Conservation (phyloP, 2,888 invertebrate species). For the Dichetophora obliterata region DNA sequence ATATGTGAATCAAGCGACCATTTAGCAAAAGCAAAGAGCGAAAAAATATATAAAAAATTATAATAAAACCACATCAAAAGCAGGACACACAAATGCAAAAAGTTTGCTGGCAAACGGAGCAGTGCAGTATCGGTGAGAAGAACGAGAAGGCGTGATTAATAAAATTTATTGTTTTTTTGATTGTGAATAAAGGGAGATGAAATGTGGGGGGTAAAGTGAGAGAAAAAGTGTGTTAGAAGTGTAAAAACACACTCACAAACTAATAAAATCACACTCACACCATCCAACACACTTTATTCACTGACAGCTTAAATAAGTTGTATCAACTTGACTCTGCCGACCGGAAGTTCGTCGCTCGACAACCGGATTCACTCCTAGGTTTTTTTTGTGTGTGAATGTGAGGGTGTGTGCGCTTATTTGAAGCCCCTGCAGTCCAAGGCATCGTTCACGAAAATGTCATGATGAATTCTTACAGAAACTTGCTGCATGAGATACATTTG, state of each 20-base stretch:
- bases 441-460: too few species aligned
- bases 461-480: too few species aligned
- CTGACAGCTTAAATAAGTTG: constrained; percentile 16
- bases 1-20: too few species aligned
- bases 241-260: neutral
- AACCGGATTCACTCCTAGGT: constrained; percentile 5
- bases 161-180: constrained; percentile 34
- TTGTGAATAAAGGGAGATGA: neutral
- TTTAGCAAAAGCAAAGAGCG: too few species aligned
- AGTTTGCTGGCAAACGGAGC: neutral
- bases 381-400: constrained; percentile 17
- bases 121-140: neutral
- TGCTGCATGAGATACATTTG: too few species aligned
- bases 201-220: too few species aligned
- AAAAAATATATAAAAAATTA: neutral
- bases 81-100: neutral
- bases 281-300: neutral
- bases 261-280: neutral
- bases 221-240: neutral
- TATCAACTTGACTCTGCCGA: neutral
- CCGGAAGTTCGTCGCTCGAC: constrained; percentile 14
- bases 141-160: constrained; percentile 20
- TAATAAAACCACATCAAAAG: too few species aligned
- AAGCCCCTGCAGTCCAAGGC: too few species aligned
- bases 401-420: too few species aligned